Conservation (phyloP, 2,113 vertebrate species). For the human region DNA sequence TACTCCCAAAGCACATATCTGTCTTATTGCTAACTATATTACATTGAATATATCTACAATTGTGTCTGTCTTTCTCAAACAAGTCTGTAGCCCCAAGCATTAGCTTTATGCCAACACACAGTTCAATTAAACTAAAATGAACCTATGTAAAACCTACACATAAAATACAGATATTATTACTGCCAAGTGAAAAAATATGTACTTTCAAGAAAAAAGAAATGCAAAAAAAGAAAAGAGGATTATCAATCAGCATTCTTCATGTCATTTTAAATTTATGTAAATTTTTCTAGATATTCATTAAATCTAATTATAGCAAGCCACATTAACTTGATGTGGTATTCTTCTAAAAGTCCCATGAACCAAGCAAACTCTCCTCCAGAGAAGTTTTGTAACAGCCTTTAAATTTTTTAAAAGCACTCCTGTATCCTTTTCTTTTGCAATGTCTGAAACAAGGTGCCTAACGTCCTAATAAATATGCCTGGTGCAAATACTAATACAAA, state of each 20-base stretch:
- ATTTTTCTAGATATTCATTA: constrained; percentile 40
- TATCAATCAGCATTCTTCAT: neutral
- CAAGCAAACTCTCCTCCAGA: neutral
- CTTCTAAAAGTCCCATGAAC: neutral
- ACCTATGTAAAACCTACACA: neutral
- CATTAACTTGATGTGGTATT: neutral
- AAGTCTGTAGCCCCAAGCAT: neutral
- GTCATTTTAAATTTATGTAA: neutral
- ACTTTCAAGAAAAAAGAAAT: constrained; percentile 17
- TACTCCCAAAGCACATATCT: neutral
- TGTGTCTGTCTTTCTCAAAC: neutral
- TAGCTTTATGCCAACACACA: neutral
- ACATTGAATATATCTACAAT: neutral
- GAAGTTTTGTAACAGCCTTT: neutral
- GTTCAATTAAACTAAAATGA: constrained; percentile 40
- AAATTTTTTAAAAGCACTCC: constrained; percentile 24
- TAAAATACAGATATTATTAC: neutral
- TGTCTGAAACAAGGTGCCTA: constrained; percentile 18
- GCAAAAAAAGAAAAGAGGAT: neutral
- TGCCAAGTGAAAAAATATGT: neutral
- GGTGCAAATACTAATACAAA: neutral
- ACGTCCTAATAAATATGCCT: neutral
- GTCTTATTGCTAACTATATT: neutral
- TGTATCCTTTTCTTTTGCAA: constrained; percentile 2
- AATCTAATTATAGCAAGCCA: constrained; percentile 8